Percentiles rank a stretch among this genome's conserved stretches.
phyloP scores from a whole-genome alignment of 2,113 vertebrate species.

The Larimichthys polyactis region DNA sequence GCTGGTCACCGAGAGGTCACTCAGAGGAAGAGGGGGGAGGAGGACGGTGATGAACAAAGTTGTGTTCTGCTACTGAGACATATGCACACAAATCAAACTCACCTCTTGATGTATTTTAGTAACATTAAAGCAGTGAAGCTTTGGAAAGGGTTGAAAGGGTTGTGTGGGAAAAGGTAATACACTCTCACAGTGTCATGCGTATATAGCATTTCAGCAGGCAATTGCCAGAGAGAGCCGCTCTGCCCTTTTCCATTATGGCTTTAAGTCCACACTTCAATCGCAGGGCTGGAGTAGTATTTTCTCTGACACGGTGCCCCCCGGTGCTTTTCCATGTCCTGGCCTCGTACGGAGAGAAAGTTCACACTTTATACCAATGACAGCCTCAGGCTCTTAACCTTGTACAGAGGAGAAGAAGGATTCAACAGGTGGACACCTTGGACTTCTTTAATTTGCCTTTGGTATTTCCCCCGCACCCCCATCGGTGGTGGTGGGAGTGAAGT shows the following conservation, averaged over 20 bases:
- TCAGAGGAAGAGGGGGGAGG: not conserved
- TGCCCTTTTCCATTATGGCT: slow-evolving; percentile 61
- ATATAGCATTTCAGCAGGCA: slow-evolving; percentile 44
- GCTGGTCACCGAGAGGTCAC: slow-evolving; percentile 60
- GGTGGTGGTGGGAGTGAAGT: not conserved
- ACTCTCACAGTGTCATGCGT: slow-evolving; percentile 47
- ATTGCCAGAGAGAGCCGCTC: slow-evolving; percentile 52
- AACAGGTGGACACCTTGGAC: slow-evolving; percentile 61
- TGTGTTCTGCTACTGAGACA: slow-evolving; percentile 17
- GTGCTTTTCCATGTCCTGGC: slow-evolving; percentile 50
- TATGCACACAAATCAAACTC: slow-evolving; percentile 59
- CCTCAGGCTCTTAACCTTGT: slow-evolving; percentile 58
- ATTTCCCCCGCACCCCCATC: not conserved
- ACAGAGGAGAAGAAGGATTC: slow-evolving; percentile 40
- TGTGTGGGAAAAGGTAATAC: slow-evolving; percentile 44
- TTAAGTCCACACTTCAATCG: slow-evolving; percentile 47
- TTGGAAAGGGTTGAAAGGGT: slow-evolving; percentile 40
- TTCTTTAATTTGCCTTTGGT: slow-evolving; percentile 42
- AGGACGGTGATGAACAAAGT: slow-evolving; percentile 8
- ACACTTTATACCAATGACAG: slow-evolving; percentile 47
- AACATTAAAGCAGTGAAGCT: slow-evolving; percentile 20
- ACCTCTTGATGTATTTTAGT: slow-evolving; percentile 63
- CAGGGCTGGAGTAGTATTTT: slow-evolving; percentile 37
- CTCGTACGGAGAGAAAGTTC: slow-evolving; percentile 50
- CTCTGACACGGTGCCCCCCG: slow-evolving; percentile 44